Conservation (phyloP, 2,888 invertebrate species). For the Heliothis peltigera region DNA sequence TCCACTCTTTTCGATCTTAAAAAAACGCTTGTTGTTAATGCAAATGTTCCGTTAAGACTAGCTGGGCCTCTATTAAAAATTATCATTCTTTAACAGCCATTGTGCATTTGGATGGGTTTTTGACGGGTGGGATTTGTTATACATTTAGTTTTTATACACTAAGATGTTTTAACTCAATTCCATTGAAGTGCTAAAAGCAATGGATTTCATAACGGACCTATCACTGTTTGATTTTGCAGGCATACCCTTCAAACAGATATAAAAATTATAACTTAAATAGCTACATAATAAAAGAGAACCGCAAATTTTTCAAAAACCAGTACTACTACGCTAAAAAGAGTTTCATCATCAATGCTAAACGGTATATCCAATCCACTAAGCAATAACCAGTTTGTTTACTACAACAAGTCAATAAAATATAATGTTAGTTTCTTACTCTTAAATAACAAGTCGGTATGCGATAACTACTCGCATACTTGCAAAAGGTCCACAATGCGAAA, state of each 20-base stretch:
- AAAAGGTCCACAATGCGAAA: constrained; percentile 62
- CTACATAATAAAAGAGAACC: constrained; percentile 42
- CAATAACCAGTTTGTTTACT: constrained; percentile 59
- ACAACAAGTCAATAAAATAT: constrained; percentile 55
- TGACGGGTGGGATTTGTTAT: no score
- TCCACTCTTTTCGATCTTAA: no score
- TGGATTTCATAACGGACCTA: no score
- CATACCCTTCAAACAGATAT: no score
- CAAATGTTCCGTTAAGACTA: not conserved
- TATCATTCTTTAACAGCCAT: no score
- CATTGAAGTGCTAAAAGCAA: no score
- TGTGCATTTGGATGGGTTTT: no score
- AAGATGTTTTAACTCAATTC: no score
- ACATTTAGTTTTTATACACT: no score
- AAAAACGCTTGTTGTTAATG: constrained; percentile 10
- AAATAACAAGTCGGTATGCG: constrained; percentile 54
- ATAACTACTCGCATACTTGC: constrained; percentile 56
- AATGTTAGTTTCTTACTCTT: constrained; percentile 51
- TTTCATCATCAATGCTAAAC: constrained; percentile 49
- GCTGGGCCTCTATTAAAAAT: no score
- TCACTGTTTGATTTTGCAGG: no score
- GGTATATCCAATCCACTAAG: constrained; percentile 52
- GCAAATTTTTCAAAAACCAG: constrained; percentile 49
- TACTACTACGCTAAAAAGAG: constrained; percentile 41
- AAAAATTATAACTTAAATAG: constrained; percentile 15